phyloP scores from a whole-genome alignment of 1,140 invertebrate species.

The Pollicipes pollicipes region DNA sequence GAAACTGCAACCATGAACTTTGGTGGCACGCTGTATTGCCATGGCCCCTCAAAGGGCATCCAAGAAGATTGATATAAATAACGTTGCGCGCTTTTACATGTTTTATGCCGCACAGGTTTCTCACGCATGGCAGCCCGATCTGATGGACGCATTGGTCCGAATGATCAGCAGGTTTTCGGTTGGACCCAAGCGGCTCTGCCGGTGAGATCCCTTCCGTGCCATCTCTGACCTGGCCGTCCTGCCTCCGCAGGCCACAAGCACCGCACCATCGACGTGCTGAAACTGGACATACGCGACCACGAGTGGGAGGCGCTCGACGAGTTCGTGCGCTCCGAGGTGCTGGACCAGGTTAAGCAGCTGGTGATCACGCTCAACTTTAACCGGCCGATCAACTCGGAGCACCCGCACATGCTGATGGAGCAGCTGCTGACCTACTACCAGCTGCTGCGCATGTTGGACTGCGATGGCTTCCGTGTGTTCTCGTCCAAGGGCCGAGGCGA shows the following conservation, averaged over 20 bases:
- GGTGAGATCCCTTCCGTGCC: too few relatives aligned
- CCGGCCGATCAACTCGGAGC: neutral
- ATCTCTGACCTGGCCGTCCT: neutral
- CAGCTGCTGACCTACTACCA: neutral
- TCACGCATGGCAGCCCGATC: too few relatives aligned
- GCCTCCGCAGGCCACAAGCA: neutral
- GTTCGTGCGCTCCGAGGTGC: neutral
- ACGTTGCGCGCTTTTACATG: too few relatives aligned
- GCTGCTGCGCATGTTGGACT: conserved; percentile 4
- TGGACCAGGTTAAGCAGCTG: conserved; percentile 5
- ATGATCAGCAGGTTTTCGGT: too few relatives aligned
- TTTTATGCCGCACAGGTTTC: too few relatives aligned
- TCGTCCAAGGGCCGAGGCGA: neutral
- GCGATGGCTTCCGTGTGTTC: neutral
- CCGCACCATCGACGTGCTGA: neutral
- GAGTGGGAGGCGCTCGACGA: conserved; percentile 1
- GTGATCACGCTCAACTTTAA: conserved; percentile 3
- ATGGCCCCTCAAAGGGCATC: too few relatives aligned
- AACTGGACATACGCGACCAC: neutral
- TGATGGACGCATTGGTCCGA: too few relatives aligned
- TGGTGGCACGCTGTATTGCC: too few relatives aligned
- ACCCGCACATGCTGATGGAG: neutral
- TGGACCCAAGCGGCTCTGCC: too few relatives aligned
- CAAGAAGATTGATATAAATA: too few relatives aligned
- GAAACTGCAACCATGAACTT: too few relatives aligned